Percentiles rank a stretch among this genome's conserved stretches.
phyloP scores from a whole-genome alignment of 2,113 vertebrate species.

The Anoplopoma fimbria region DNA sequence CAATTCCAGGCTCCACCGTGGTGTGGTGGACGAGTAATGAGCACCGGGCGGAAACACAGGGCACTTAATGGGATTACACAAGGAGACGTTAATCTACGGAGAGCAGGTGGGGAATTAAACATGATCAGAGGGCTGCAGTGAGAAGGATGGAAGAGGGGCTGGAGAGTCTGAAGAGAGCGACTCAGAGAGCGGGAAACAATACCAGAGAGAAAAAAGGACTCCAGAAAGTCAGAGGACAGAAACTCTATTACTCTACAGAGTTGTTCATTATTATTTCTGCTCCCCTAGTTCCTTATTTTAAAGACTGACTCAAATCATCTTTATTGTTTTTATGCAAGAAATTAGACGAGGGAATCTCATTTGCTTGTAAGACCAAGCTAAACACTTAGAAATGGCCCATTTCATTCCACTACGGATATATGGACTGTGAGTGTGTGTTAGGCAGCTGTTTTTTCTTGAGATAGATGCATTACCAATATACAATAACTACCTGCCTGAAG shows the following conservation, averaged over 20 bases:
- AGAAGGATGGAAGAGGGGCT: constrained; percentile 36
- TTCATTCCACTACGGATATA: constrained; percentile 51
- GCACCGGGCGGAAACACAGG: constrained; percentile 66
- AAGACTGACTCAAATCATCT: constrained; percentile 49
- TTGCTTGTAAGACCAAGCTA: constrained; percentile 46
- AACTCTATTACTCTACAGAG: too few species aligned
- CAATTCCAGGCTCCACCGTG: constrained; percentile 53
- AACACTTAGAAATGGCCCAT: constrained; percentile 62
- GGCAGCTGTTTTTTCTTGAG: constrained; percentile 44
- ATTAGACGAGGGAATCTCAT: constrained; percentile 49
- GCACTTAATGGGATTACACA: constrained; percentile 82
- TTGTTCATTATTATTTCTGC: constrained; percentile 35
- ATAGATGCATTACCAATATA: constrained; percentile 66
- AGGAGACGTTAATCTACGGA: constrained; percentile 78
- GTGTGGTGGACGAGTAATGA: constrained; percentile 68
- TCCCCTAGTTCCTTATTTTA: constrained; percentile 24
- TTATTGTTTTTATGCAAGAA: constrained; percentile 52
- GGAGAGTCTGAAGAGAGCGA: constrained; percentile 23
- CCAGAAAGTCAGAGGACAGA: constrained; percentile 40
- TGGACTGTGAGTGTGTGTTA: constrained; percentile 1
- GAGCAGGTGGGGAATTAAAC: constrained; percentile 83
- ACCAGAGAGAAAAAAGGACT: constrained; percentile 9
- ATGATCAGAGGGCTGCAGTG: constrained; percentile 71
- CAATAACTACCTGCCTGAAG: constrained; percentile 58
- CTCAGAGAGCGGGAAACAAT: constrained; percentile 16